Evolutionary conservation across 2,888 invertebrate genomes (phyloP), one percentile per base, ranked within the genome.

Genomic region (Cosmia trapezina): DNA sequence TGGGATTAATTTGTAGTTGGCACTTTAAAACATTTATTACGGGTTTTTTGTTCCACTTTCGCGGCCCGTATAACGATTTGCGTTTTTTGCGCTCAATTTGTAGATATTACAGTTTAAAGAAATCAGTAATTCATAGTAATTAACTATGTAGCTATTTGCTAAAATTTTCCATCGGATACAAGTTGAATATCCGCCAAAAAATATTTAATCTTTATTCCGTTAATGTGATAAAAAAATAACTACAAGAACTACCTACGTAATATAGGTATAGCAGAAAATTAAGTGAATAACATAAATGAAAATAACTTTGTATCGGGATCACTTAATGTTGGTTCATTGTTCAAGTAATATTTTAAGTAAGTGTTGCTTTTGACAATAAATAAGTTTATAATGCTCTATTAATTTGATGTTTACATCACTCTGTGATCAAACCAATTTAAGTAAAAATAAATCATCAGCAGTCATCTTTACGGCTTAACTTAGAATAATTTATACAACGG

Each of bases 1-100:
- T 78, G 62, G 85, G 86, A 89, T 90, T 89, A 88, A 90, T 88
- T 90, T 88, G 84, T 86, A 89, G 83, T 84, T 85, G 61, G 65
- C 76, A 84, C 73, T 86, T 87, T 86, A 80, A 81, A 88, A 83
- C 83, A 88, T 87, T 88, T 88, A 86, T 87, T 78, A 83, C 80
- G 69, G 70, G 77, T 73, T 81, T 87, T 86, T 88, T 88, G 85
- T 79, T 82, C 70, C 75, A 66, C 63, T 64, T 28, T 45, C 79
- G 64, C 77, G 74, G 37, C 64, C 49, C 59, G 76, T 62, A 80
- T 83, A 84, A 84, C 83, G 51, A 80, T 88, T 83, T 77, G 76
- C 74, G 81, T 70, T 81, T 83, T 84, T 78, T 75, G 69, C 68
- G 70, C 68, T 81, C 56, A 71, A 84, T 75, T 69, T 45, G 19